A percentile compares a stretch with the other conserved stretches of the same genome.
These are phyloP conservation scores for Solea senegalensis DNA, from an alignment of 2,113 vertebrate genomes.

Conservation along the genomic window DNA sequence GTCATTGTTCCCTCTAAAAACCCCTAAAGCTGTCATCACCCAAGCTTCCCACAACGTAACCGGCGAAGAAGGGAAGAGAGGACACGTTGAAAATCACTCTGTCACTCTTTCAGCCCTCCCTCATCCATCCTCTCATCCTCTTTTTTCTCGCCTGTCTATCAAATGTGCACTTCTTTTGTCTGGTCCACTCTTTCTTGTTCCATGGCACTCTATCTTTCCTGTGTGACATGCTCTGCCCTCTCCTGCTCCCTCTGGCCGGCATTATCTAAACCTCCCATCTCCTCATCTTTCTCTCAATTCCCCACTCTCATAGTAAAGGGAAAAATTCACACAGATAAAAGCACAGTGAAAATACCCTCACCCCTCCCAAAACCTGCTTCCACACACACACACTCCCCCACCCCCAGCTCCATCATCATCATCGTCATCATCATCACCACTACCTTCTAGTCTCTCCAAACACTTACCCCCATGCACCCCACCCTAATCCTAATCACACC, in stretches of 20 bases:
- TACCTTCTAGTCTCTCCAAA: conserved; percentile 54
- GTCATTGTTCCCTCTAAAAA: conserved; percentile 68
- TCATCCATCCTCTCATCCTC: conserved; percentile 50
- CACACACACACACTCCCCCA: conserved; percentile 5
- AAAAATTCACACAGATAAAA: conserved; percentile 34
- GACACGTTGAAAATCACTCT: conserved; percentile 72
- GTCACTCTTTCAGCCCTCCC: conserved; percentile 68
- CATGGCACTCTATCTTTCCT: conserved; percentile 50
- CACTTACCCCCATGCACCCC: neutral
- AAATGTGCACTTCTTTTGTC: conserved; percentile 68
- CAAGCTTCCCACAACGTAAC: conserved; percentile 68
- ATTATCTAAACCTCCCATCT: conserved; percentile 67
- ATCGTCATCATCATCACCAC: conserved; percentile 8
- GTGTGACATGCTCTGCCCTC: conserved; percentile 46
- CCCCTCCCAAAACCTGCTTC: conserved; percentile 53
- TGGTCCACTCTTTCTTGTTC: conserved; percentile 59
- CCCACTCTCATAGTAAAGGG: conserved; percentile 36
- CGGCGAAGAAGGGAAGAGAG: conserved; percentile 61
- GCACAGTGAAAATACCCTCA: conserved; percentile 37
- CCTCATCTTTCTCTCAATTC: conserved; percentile 56
- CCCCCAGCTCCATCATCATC: neutral
- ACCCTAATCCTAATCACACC: conserved; percentile 76
- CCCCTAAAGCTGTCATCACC: conserved; percentile 60
- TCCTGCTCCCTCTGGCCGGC: conserved; percentile 32
- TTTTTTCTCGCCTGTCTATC: conserved; percentile 52